Conservation (phyloP, 2,113 vertebrate genomes). For the Chamaea fasciata region DNA sequence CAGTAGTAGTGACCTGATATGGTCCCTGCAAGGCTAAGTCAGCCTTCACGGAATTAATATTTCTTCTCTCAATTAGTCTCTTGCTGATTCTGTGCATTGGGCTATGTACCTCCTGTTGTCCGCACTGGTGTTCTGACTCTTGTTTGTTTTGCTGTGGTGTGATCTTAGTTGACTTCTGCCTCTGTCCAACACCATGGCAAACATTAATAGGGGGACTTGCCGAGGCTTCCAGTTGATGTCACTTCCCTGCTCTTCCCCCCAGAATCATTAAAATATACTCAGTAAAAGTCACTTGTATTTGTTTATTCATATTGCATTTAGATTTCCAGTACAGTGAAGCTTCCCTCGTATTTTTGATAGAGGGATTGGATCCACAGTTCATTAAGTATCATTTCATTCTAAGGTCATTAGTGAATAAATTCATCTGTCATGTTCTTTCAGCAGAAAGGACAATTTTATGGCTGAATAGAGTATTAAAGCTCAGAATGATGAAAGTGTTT, state of each 20-base stretch:
- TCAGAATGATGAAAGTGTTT: not conserved
- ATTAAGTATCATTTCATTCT: not conserved
- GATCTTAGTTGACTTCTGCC: not conserved
- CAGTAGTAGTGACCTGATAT: not conserved
- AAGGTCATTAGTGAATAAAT: not conserved
- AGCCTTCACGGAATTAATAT: not conserved
- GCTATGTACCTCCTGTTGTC: not conserved
- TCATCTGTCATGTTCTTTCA: not conserved
- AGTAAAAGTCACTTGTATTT: not conserved
- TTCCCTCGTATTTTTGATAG: not conserved
- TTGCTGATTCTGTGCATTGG: not conserved
- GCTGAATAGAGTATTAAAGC: not conserved
- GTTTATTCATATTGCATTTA: not conserved
- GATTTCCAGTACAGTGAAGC: not conserved
- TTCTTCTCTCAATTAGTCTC: not conserved
- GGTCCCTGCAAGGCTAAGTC: not conserved
- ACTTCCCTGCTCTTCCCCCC: not conserved
- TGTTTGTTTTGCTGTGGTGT: not conserved
- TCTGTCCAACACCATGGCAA: no score
- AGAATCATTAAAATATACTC: not conserved
- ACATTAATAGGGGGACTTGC: not conserved
- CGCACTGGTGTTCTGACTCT: not conserved
- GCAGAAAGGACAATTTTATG: constrained; percentile 30
- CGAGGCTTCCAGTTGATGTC: not conserved
- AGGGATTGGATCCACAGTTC: not conserved